Evolutionary conservation across 1,140 invertebrate genomes (phyloP).

Genomic region (Pogonognathellus flavescens): DNA sequence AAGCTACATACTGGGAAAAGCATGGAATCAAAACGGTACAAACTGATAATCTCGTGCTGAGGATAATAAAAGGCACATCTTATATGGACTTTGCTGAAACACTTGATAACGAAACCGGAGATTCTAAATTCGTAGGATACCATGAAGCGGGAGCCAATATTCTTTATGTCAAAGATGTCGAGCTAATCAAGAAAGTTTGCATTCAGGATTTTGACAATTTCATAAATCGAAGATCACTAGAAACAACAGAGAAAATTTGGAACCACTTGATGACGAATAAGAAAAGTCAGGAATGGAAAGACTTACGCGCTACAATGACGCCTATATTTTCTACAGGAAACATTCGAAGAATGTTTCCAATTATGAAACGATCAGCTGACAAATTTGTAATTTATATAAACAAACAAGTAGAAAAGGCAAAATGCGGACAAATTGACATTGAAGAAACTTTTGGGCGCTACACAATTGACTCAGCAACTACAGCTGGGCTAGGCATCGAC

Average conservation of each 20-base stretch:
- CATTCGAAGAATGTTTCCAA: background rate
- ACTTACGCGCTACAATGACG: background rate
- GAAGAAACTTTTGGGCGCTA: background rate
- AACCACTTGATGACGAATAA: background rate
- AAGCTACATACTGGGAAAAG: no score
- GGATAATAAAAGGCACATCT: no score
- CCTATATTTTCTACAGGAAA: background rate
- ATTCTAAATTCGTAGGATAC: no score
- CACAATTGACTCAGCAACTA: background rate
- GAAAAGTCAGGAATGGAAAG: background rate
- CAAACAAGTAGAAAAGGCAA: background rate
- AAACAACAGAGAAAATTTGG: background rate
- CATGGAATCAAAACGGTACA: no score
- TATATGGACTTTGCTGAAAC: no score
- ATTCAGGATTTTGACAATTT: background rate
- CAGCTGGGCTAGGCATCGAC: background rate
- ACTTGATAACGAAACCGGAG: no score
- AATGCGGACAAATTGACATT: background rate
- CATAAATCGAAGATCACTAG: background rate
- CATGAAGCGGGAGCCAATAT: no score
- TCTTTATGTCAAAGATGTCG: background rate
- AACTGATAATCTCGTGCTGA: no score
- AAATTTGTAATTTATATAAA: background rate
- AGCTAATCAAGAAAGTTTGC: background rate
- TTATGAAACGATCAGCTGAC: background rate